Evolutionary conservation across 2,797 vertebrate genomes (phyloP), one percentile per base, ranked within the genome.

Genomic region (Enteromius trimaculatus): DNA sequence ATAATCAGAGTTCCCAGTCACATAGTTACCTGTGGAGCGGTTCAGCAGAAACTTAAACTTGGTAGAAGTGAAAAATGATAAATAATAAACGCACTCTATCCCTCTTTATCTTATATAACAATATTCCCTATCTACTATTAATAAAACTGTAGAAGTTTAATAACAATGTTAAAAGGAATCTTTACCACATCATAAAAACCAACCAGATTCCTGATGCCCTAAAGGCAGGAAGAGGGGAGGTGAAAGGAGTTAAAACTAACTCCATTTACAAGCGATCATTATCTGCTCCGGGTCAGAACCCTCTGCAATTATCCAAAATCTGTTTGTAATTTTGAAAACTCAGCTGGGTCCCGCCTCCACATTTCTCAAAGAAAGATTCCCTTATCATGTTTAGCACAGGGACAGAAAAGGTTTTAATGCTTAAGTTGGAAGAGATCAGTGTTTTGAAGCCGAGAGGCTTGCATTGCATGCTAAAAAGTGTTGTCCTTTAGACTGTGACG

Each of bases 271-370:
- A 70, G 34, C 62, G 76, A 80, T 84, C 80, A 81, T 85, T 85
- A 88, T 85, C 84, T 88, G 77, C 85, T 87, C 64, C 44, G 68
- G 86, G 84, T 89, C 80, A 86, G 71, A 66, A 70, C 53, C 72
- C 81, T 83, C 81, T 81, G 74, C 86, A 87, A 81, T 87, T 86
- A 81, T 87, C 80, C 70, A 6, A 86, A 77, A 83, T 85, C 79
- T 83, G 74, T 86, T 88, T 81, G 87, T 80, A 82, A 88, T 89
- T 87, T 85, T 64, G 81, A 83, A 85, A 82, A 76, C 72, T 82
- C 44, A 77, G 58, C 77, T 74, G 75, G 79, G 75, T 78, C 49
- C 69, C 53, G 49, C 84, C 70, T 80, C 68, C 39, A 78, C 65
- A 64, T 62, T 78, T 83, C 82, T 64, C 65, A 78, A n/a, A 82